These are phyloP conservation scores for Pachyuromys duprasi DNA, from an alignment of 2,797 vertebrate genomes.

Conservation along the genomic window DNA sequence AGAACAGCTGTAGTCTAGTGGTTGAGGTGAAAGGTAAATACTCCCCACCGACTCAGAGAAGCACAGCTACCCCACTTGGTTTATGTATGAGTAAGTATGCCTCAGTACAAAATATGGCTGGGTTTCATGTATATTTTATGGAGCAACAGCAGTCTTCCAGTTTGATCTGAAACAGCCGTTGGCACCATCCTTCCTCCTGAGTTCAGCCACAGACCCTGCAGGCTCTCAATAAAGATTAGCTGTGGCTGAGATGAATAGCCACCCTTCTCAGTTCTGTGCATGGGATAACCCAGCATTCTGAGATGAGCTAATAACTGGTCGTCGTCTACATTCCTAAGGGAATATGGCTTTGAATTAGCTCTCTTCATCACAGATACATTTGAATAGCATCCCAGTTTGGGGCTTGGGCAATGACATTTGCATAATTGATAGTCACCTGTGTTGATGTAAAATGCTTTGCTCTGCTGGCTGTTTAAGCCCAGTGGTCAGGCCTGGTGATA, in stretches of 20 bases:
- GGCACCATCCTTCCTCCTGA: background rate
- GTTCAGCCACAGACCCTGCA: background rate
- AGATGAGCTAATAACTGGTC: constrained; percentile 41
- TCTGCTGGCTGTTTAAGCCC: background rate
- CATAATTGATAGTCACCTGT: background rate
- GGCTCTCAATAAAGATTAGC: constrained; percentile 11
- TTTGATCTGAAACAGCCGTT: background rate
- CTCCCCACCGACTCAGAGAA: constrained; percentile 66
- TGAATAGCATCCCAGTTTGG: constrained; percentile 17
- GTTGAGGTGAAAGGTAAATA: constrained; percentile 78
- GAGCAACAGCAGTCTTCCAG: constrained; percentile 58
- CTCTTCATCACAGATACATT: constrained; percentile 45
- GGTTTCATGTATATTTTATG: constrained; percentile 75
- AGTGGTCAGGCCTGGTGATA: background rate
- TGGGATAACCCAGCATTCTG: constrained; percentile 32
- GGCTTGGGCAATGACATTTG: constrained; percentile 28
- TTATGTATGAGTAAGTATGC: constrained; percentile 68
- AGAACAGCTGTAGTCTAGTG: constrained; percentile 76
- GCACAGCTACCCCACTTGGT: constrained; percentile 62
- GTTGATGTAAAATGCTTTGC: background rate
- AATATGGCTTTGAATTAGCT: constrained; percentile 46
- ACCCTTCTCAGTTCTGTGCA: constrained; percentile 18
- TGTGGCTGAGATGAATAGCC: constrained; percentile 2
- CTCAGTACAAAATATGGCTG: constrained; percentile 69
- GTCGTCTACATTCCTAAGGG: constrained; percentile 20